Percentiles rank a stretch among this genome's conserved stretches.
phyloP scores from a whole-genome alignment of 2,888 invertebrate genomes.

The Metopia argyrocephala region DNA sequence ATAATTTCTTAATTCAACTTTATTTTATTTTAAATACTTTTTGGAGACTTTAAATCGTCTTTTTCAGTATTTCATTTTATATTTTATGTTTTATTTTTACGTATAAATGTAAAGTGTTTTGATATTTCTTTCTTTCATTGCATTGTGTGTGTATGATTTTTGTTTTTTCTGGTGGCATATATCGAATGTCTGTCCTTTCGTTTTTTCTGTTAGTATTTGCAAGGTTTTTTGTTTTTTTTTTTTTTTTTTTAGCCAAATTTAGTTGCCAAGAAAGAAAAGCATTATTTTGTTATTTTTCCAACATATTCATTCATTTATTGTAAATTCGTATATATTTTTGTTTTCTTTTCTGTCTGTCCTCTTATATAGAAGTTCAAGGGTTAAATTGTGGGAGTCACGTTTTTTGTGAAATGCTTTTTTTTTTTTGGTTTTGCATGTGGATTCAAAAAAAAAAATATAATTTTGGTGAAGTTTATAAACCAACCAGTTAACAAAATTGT shows the following conservation, averaged over 20 bases:
- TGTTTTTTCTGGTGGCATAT: slow-evolving; percentile 28
- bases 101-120: slow-evolving; percentile 59
- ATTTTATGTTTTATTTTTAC: slow-evolving; percentile 37
- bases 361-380: slow-evolving; percentile 75
- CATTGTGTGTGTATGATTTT: slow-evolving; percentile 9
- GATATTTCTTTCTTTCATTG: slow-evolving; percentile 23
- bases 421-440: neutral
- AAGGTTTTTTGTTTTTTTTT: slow-evolving; percentile 49
- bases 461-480: slow-evolving; percentile 19
- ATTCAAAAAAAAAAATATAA: too few relatives aligned
- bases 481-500: slow-evolving; percentile 6
- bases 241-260: slow-evolving; percentile 55
- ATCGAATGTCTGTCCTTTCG: neutral
- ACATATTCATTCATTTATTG: slow-evolving; percentile 43
- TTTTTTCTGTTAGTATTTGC: slow-evolving; percentile 16
- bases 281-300: slow-evolving; percentile 30
- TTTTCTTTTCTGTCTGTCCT: slow-evolving; percentile 23
- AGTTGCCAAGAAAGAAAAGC: slow-evolving; percentile 37
- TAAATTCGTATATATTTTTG: slow-evolving; percentile 7
- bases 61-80: slow-evolving; percentile 23
- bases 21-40: slow-evolving; percentile 38
- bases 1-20: neutral
- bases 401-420: slow-evolving; percentile 68
- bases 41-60: slow-evolving; percentile 63
- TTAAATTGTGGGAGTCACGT: slow-evolving; percentile 79